A percentile compares a stretch with the other conserved stretches of the same genome.
Conservation (phyloP, 2,113 vertebrate genomes). For the Numenius arquata region DNA sequence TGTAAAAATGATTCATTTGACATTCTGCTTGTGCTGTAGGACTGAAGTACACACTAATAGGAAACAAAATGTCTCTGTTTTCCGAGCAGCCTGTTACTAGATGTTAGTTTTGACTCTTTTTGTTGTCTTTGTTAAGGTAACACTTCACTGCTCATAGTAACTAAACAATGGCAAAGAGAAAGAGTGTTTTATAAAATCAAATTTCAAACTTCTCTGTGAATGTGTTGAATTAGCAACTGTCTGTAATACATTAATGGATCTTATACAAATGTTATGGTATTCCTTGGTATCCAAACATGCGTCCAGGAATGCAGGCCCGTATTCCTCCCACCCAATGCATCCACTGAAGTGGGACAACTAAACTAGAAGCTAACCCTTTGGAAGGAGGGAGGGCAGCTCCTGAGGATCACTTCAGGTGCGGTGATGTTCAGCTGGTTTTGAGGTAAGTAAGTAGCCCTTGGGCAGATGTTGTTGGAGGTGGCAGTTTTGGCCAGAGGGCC, state of each 20-base stretch:
- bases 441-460: background rate
- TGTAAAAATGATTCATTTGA: background rate
- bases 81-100: background rate
- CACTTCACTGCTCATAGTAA: background rate
- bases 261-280: background rate
- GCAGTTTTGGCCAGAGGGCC: background rate
- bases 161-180: background rate
- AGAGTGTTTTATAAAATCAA: background rate
- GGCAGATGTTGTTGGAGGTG: background rate
- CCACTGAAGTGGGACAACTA: background rate
- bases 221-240: background rate
- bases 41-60: background rate
- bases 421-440: background rate
- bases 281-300: background rate
- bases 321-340: background rate
- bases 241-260: background rate
- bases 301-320: background rate
- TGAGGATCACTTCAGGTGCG: background rate
- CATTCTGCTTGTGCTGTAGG: background rate
- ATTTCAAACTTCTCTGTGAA: background rate
- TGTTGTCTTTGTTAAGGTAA: background rate
- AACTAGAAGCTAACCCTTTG: background rate
- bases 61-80: background rate
- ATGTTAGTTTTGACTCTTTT: background rate
- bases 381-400: accelerated